A percentile compares a stretch with the other conserved stretches of the same genome.
Conservation (phyloP, 2,888 invertebrate genomes). For the Sinhomidia bicolor region DNA sequence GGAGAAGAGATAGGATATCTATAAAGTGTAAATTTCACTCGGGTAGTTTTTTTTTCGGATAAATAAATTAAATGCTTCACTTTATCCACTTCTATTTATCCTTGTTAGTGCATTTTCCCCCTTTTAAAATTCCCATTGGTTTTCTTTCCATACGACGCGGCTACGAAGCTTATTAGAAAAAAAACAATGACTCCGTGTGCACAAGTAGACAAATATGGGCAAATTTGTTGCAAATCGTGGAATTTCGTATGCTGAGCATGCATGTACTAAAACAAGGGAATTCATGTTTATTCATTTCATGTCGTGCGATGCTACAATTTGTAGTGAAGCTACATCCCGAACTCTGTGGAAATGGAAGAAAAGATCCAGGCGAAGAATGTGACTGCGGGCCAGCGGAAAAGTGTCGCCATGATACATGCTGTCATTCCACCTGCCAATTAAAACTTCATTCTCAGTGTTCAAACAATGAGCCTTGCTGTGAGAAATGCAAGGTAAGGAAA, state of each 20-base stretch:
- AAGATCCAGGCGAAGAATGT: constrained; percentile 76
- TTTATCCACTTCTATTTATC: not conserved
- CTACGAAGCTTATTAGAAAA: not conserved
- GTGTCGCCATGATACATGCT: constrained; percentile 75
- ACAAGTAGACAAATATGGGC: not conserved
- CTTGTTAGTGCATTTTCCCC: not conserved
- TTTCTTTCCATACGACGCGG: not conserved
- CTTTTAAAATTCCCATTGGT: not conserved
- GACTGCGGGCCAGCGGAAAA: constrained; percentile 75
- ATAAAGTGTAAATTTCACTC: not conserved
- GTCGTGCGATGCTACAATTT: constrained; percentile 4
- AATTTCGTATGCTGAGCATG: not conserved
- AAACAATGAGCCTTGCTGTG: constrained; percentile 85
- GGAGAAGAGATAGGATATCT: too few species aligned
- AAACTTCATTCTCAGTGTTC: constrained; percentile 77
- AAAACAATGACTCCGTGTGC: not conserved
- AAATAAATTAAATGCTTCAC: constrained; percentile 22
- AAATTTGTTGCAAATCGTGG: not conserved
- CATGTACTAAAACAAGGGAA: not conserved
- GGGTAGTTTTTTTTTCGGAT: not conserved
- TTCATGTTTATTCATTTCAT: constrained; percentile 46
- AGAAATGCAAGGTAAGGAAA: constrained; percentile 88
- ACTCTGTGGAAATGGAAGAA: constrained; percentile 75
- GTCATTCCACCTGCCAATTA: constrained; percentile 77
- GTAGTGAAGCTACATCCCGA: constrained; percentile 67